Base-by-base conservation (phyloP, 2,888 invertebrate genomes). In the Ischnura elegans region DNA sequence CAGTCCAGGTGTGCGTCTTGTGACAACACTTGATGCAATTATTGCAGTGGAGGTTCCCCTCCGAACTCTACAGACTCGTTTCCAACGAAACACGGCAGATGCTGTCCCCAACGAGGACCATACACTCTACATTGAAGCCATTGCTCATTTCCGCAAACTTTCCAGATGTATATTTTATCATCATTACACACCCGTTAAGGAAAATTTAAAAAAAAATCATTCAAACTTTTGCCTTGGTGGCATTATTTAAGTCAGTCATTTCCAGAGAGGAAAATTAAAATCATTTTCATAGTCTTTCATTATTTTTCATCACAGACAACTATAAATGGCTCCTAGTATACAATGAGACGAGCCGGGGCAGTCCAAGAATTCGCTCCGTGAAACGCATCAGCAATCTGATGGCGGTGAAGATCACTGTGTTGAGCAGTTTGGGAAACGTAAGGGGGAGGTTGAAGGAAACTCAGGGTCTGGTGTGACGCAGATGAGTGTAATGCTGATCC, bases 281-380 rank as follows among this genome's bases (percentile, higher is more conserved):
- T 61, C 55, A 61, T 61, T 43, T 61, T 90, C 66, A n/a, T 43
- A 90, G 90, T 90, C 90, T 90, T 43, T 61, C n/a, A 6, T 45
- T 66, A n/a, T 45, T 90, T 90, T 90, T 90, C 55, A 90, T 90
- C 90, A 90, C 90, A 90, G 90, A 90, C 61, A 43, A 90, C 61
- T n/a, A 42, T 76, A 76, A 90, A 61, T 45, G 90, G 66, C 90
- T 90, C 61, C 47, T 61, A 90, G 55, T 90, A 90, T 66, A 90
- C 90, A 42, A 90, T 43, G 45, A 90, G 55, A 8, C 90, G 90
- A 43, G 90, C 61, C 19, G 90, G 90, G 13, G 36, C 61, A n/a
- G 61, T 90, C 90, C 90, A 90, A 25, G 90, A 61, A 90, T 90
- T 90, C 43, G 45, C 55, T 19, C 90, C 90, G 19, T 90, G 90